phyloP scores from a whole-genome alignment of 2,888 invertebrate species.

The Amblyjoppa fuscipennis region DNA sequence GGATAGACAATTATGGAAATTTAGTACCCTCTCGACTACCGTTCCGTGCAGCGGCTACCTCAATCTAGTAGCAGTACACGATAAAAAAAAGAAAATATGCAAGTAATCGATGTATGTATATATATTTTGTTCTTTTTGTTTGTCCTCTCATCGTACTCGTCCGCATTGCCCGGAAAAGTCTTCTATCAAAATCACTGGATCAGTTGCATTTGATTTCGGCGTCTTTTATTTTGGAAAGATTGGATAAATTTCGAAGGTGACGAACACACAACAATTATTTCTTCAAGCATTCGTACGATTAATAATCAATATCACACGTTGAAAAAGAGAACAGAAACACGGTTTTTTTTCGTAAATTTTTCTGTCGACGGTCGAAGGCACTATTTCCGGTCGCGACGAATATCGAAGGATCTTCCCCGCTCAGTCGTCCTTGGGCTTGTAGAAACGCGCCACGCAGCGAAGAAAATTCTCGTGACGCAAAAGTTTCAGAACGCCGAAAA shows the following conservation, averaged over 20 bases:
- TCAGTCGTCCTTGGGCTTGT: constrained; percentile 54
- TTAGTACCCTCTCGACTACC: no score
- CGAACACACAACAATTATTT: constrained; percentile 63
- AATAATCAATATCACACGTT: constrained; percentile 28
- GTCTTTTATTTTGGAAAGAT: constrained; percentile 84
- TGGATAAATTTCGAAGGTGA: constrained; percentile 84
- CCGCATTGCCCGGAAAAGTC: constrained; percentile 77
- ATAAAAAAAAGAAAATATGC: neutral
- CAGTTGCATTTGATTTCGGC: constrained; percentile 85
- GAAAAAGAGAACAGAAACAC: constrained; percentile 34
- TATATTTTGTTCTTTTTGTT: constrained; percentile 59
- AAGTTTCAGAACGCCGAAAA: constrained; percentile 68
- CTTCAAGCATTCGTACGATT: constrained; percentile 49
- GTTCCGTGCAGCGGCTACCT: no score
- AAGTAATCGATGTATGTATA: constrained; percentile 63
- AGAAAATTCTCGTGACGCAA: constrained; percentile 71
- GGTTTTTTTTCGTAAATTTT: constrained; percentile 31
- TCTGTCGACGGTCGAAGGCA: constrained; percentile 11
- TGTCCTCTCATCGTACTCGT: constrained; percentile 68
- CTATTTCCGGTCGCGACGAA: constrained; percentile 14
- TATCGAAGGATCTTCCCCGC: constrained; percentile 11
- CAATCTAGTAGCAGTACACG: constrained; percentile 11
- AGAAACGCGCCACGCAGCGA: constrained; percentile 65
- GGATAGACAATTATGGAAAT: no score
- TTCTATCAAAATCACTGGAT: constrained; percentile 84